Percentiles rank a stretch among this genome's conserved stretches.
Evolutionary conservation across 1,140 invertebrate species (phyloP).

Genomic region (Trichomalopsis sarcophagae): DNA sequence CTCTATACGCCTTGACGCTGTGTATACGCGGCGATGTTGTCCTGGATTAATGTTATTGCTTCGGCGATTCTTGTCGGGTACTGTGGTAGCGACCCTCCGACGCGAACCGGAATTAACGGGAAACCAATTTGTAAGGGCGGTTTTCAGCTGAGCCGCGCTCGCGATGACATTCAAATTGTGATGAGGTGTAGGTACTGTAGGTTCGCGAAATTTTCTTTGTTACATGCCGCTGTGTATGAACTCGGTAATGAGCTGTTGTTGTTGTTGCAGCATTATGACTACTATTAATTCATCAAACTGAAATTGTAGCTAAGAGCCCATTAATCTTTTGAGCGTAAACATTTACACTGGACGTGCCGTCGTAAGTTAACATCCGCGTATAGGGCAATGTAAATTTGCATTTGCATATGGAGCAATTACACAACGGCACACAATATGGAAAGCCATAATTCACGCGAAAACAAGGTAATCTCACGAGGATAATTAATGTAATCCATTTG

Average conservation of each 20-base stretch:
- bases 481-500: not conserved
- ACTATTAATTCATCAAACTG: not conserved
- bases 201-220: not conserved
- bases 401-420: not conserved
- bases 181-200: too few species aligned
- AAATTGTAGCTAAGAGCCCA: not conserved
- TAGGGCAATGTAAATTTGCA: not conserved
- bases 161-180: conserved; percentile 35
- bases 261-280: not conserved
- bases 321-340: not conserved
- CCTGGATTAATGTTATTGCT: conserved; percentile 73
- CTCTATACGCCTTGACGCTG: conserved; percentile 14
- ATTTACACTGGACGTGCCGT: not conserved
- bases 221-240: too few species aligned
- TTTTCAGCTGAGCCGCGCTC: not conserved
- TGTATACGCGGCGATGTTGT: conserved; percentile 52
- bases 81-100: conserved; percentile 35
- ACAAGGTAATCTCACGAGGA: not conserved
- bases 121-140: conserved; percentile 53
- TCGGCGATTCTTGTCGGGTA: conserved; percentile 62
- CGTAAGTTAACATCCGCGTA: not conserved
- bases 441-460: not conserved
- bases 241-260: not conserved
- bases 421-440: not conserved
- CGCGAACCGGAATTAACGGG: conserved; percentile 62